These are phyloP conservation scores for Indri indri DNA, from an alignment of 2,113 vertebrate species.

Conservation along the genomic window DNA sequence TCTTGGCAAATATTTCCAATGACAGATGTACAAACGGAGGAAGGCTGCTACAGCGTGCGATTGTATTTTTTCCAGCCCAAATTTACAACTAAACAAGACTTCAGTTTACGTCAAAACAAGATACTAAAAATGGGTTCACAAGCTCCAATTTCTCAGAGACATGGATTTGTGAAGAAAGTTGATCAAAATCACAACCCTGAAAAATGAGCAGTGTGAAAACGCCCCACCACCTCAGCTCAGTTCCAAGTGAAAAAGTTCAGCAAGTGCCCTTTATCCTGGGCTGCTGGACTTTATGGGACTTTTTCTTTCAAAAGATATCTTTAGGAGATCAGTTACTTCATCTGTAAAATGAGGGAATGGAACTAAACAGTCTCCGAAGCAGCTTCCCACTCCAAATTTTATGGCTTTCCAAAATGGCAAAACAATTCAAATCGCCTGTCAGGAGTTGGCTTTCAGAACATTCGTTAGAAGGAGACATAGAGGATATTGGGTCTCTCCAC, in stretches of 20 bases:
- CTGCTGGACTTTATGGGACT: not conserved
- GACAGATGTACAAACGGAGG: slow-evolving; percentile 27
- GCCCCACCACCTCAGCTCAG: not conserved
- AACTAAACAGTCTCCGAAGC: not conserved
- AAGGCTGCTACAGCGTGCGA: not conserved
- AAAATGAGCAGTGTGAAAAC: not conserved
- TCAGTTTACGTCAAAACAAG: slow-evolving; percentile 51
- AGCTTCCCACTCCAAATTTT: not conserved
- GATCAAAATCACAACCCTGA: not conserved
- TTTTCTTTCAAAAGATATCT: not conserved
- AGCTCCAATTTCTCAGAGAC: slow-evolving; percentile 28
- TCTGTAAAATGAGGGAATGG: slow-evolving; percentile 1
- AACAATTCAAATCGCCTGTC: not conserved
- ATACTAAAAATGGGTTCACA: not conserved
- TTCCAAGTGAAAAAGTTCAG: not conserved
- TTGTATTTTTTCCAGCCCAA: not conserved
- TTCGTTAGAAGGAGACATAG: not conserved
- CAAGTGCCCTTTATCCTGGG: not conserved
- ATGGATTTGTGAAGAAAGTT: not conserved
- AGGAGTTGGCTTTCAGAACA: not conserved
- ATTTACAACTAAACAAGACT: slow-evolving; percentile 3
- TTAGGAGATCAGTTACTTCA: not conserved
- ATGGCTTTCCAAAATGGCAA: not conserved
- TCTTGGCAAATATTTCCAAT: slow-evolving; percentile 4
- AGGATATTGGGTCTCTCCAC: not conserved